A percentile compares a stretch with the other conserved stretches of the same genome.
Conservation (phyloP, 2,888 invertebrate species). For the Sussaba pulchella region DNA sequence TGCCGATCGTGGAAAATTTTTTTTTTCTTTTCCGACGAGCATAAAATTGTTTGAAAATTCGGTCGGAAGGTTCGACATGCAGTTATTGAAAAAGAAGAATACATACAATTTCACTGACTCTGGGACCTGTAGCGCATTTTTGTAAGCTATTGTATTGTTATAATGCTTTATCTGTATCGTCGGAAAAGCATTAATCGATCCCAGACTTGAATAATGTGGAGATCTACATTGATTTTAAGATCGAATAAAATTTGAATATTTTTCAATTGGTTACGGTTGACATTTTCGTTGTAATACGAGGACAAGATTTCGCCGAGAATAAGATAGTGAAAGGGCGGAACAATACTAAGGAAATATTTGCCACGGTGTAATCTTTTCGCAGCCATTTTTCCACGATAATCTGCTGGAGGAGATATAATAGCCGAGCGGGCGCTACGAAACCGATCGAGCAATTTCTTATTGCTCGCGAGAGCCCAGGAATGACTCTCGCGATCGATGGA, state of each 20-base stretch:
- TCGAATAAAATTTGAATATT: no score
- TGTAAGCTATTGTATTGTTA: no score
- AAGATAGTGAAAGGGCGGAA: slow-evolving; percentile 1
- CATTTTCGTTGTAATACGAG: no score
- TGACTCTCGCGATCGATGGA: slow-evolving; percentile 41
- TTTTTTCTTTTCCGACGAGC: neutral
- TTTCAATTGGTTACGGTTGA: no score
- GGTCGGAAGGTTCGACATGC: neutral
- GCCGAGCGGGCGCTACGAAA: neutral
- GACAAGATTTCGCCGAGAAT: no score
- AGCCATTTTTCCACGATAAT: slow-evolving; percentile 37
- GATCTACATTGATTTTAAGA: no score
- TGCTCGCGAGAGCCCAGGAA: slow-evolving; percentile 21
- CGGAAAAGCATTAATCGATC: no score
- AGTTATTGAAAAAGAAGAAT: neutral
- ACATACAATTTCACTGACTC: neutral
- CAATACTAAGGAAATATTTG: slow-evolving; percentile 33
- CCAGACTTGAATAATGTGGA: no score
- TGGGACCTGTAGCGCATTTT: neutral
- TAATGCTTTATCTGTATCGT: neutral
- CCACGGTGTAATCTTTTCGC: slow-evolving; percentile 28
- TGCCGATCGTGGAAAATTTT: neutral
- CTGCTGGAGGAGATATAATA: slow-evolving; percentile 23
- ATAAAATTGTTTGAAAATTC: slow-evolving; percentile 5
- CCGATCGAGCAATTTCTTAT: slow-evolving; percentile 28